Percentiles rank a stretch among this genome's conserved stretches.
These are phyloP conservation scores for Ernsta delagoae DNA, from an alignment of 2,888 invertebrate species.

Conservation along the genomic window DNA sequence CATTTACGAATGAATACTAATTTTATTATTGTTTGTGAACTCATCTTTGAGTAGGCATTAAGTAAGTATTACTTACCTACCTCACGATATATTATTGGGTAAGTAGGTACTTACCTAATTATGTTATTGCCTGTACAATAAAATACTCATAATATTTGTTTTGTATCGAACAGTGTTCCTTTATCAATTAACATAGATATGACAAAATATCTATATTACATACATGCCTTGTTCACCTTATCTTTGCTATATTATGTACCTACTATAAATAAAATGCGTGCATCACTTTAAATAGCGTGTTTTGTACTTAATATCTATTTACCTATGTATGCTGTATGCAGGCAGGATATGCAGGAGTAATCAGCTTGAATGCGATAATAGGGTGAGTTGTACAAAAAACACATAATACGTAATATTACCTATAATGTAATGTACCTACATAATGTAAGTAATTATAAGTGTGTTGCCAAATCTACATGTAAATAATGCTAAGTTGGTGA, in stretches of 20 bases:
- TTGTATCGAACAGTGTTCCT: slow-evolving; percentile 1
- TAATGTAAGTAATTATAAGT: too few relatives aligned
- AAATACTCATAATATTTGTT: slow-evolving; percentile 9
- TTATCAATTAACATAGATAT: slow-evolving; percentile 10
- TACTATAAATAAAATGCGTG: slow-evolving; percentile 2
- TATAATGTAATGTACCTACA: too few relatives aligned
- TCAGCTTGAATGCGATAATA: too few relatives aligned
- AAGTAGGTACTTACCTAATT: not conserved
- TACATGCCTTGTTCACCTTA: not conserved
- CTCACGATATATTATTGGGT: too few relatives aligned
- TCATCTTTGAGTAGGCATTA: not conserved
- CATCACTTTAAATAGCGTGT: not conserved
- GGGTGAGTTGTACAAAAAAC: too few relatives aligned
- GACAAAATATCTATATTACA: too few relatives aligned
- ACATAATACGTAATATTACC: too few relatives aligned
- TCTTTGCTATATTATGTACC: not conserved
- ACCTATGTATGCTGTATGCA: too few relatives aligned
- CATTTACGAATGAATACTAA: not conserved
- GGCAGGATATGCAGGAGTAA: too few relatives aligned
- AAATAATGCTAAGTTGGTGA: too few relatives aligned
- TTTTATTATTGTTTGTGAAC: not conserved
- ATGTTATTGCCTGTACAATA: not conserved
- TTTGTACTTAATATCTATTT: too few relatives aligned
- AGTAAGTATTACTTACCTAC: not conserved
- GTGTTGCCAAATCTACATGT: too few relatives aligned